Conservation (phyloP, 2,113 vertebrate genomes). For the Psophia crepitans region DNA sequence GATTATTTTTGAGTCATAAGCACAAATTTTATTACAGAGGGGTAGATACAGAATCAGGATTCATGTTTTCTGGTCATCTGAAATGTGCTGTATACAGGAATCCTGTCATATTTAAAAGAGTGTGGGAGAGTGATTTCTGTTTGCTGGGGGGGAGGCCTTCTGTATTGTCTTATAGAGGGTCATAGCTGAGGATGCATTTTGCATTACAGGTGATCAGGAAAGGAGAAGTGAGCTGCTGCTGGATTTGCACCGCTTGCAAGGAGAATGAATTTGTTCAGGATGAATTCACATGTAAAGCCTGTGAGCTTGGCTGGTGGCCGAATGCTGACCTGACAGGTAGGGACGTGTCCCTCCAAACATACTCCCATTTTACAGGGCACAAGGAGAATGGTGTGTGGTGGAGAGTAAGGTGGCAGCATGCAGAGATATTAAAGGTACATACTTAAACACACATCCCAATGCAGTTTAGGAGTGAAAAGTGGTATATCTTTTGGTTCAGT, state of each 20-base stretch:
- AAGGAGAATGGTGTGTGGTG: not conserved
- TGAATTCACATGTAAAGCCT: slow-evolving; percentile 97
- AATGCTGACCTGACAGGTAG: slow-evolving; percentile 88
- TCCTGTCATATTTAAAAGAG: not conserved
- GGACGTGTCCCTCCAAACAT: not conserved
- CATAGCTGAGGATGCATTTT: not conserved
- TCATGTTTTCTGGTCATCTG: not conserved
- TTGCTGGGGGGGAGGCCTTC: not conserved
- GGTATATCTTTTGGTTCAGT: not conserved
- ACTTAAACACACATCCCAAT: not conserved
- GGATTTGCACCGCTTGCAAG: slow-evolving; percentile 98
- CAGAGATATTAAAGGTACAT: not conserved
- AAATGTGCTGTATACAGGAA: not conserved
- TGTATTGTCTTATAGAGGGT: not conserved
- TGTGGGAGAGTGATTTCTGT: not conserved
- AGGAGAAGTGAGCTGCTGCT: slow-evolving; percentile 98
- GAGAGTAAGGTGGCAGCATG: not conserved
- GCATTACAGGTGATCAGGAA: slow-evolving; percentile 92
- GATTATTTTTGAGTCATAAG: not conserved
- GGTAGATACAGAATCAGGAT: not conserved
- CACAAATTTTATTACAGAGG: not conserved
- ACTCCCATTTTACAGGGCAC: not conserved
- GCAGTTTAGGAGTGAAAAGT: not conserved
- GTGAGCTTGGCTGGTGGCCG: slow-evolving; percentile 97
- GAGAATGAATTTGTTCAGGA: slow-evolving; percentile 96